Conservation (phyloP, 2,113 vertebrate genomes). For the Urocynchramus pylzowi region DNA sequence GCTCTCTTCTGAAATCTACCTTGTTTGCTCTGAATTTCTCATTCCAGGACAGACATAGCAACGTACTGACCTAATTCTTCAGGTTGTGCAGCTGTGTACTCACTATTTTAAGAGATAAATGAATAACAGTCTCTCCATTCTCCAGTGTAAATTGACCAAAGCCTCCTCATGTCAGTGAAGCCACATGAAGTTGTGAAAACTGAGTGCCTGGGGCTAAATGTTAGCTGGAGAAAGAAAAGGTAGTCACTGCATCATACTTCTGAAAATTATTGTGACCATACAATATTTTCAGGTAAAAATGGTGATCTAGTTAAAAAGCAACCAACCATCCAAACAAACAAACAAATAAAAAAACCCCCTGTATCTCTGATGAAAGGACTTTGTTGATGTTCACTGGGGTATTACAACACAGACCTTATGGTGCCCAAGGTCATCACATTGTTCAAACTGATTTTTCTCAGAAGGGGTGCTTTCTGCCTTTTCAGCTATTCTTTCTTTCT, state of each 20-base stretch:
- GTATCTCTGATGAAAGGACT: background rate
- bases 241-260: background rate
- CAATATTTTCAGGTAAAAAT: background rate
- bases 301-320: background rate
- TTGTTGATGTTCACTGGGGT: background rate
- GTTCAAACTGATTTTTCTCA: background rate
- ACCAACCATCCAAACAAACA: background rate
- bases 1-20: conserved; percentile 29
- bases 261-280: background rate
- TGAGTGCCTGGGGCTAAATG: background rate
- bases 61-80: conserved; percentile 14
- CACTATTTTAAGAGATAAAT: conserved; percentile 50
- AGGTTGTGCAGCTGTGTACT: conserved; percentile 13
- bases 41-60: conserved; percentile 35
- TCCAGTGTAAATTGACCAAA: conserved; percentile 1
- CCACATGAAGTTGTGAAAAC: background rate
- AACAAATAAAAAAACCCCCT: background rate
- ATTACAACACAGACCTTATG: background rate
- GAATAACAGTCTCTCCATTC: background rate
- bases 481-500: background rate
- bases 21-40: conserved; percentile 41
- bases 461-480: background rate
- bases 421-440: background rate
- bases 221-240: background rate
- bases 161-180: background rate